Base-by-base conservation (phyloP, 2,113 vertebrate genomes). In the Blennius ocellaris region DNA sequence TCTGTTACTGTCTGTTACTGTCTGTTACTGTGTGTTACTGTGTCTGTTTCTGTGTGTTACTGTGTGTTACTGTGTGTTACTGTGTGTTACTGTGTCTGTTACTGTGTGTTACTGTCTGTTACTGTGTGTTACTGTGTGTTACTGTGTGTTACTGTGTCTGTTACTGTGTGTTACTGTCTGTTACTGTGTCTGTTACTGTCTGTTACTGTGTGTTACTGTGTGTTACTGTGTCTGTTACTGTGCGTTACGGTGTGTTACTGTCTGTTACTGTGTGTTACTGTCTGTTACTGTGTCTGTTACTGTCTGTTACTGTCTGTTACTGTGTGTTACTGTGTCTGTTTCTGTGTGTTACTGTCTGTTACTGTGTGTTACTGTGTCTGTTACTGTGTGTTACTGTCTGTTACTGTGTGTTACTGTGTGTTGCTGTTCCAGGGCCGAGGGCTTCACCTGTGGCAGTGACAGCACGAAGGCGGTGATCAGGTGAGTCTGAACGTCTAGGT, bases 401-500 rank as follows among this genome's bases (percentile, higher is more conserved):
- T 30, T 30, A 30, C 21, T 11, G 3, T 47, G 41, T 47, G 45
- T 30, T 30, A 30, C 21, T 12, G 6, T 11, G 9, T 47, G 1
- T 30, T 30, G 4, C 21, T 30, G 11, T 80, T 16, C 82, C 73
- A 97, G 96, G 76, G 94, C 95, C 0, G 96, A 97, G 0, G 96
- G 96, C 0, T 97, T 97, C 76, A 96, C 92, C 52, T 97, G 96
- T 38, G 94, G 95, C 53, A 95, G 95, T n/a, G 96, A 97, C 81
- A 95, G 94, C 93, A 96, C 95, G 47, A 97, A 96, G 59, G 96
- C 95, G 0, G 94, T 96, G n/a, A 94, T 97, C 90, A 97, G 96
- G 96, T 97, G 72, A 89, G 92, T 38, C 37, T 0, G 7, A n/a
- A 2, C 21, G n/a, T n/a, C 21, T 30, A 30, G 21, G 2, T 30